Conservation (phyloP, 2,888 invertebrate genomes). For the Pinctada fucata region DNA sequence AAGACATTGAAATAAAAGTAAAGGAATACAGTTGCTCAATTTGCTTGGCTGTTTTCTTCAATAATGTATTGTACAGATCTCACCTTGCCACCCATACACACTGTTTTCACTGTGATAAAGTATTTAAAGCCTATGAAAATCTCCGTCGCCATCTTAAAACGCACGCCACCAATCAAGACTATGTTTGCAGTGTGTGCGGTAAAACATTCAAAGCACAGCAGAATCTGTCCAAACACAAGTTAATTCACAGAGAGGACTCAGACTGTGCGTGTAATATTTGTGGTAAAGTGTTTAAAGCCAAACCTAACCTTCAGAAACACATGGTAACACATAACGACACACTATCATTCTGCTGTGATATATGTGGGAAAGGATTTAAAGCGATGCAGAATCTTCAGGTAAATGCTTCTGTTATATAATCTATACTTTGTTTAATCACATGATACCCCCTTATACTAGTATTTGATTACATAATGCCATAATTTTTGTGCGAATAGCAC, state of each 20-base stretch:
- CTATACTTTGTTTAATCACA: too few species aligned
- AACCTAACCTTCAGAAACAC: background rate
- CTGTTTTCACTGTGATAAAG: background rate
- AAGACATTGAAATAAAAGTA: background rate
- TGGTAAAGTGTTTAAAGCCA: background rate
- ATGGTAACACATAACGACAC: background rate
- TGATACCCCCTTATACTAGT: too few species aligned
- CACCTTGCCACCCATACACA: background rate
- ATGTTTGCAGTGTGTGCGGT: background rate
- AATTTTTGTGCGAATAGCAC: too few species aligned
- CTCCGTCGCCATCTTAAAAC: background rate
- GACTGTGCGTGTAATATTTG: background rate
- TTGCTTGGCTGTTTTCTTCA: background rate
- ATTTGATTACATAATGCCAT: too few species aligned
- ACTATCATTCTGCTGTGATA: background rate
- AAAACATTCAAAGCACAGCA: background rate
- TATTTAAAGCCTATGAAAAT: background rate
- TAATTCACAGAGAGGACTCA: background rate
- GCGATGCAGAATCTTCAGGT: background rate
- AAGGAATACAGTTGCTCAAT: background rate
- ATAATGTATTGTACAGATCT: background rate
- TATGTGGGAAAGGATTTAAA: constrained; percentile 1
- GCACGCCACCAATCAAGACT: background rate
- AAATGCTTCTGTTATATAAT: too few species aligned
- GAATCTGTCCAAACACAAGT: background rate